A percentile compares a stretch with the other conserved stretches of the same genome.
phyloP scores from a whole-genome alignment of 92 coral and sea anemone species.

The Scolanthus callimorphus region DNA sequence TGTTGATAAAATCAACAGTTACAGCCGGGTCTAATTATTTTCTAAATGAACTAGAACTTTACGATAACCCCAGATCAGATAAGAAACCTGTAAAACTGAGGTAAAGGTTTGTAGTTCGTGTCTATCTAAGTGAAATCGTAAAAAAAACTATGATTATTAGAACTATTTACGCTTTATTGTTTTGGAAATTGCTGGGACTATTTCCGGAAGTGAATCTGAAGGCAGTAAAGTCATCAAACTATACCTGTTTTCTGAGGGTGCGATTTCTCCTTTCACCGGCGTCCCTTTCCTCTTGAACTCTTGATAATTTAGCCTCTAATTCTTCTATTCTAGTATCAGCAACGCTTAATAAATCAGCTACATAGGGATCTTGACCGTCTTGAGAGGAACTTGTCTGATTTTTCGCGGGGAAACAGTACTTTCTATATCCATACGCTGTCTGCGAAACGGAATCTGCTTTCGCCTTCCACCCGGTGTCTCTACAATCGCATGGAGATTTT shows the following conservation, averaged over 20 bases:
- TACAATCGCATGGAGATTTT: constrained; percentile 97
- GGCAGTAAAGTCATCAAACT: too few relatives aligned
- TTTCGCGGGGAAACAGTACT: constrained; percentile 88
- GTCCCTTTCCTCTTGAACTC: constrained; percentile 74
- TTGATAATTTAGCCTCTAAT: constrained; percentile 60
- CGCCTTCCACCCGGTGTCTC: constrained; percentile 98
- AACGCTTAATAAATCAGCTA: constrained; percentile 92
- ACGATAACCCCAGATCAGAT: too few relatives aligned
- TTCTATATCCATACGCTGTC: constrained; percentile 98
- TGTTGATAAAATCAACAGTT: too few relatives aligned
- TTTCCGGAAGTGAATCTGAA: too few relatives aligned
- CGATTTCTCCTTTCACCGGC: constrained; percentile 89
- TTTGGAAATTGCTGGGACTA: too few relatives aligned
- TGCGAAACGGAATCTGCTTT: constrained; percentile 91
- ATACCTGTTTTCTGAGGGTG: constrained; percentile 95
- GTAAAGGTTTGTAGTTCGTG: too few relatives aligned
- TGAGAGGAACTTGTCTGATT: constrained; percentile 39
- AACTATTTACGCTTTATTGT: too few relatives aligned
- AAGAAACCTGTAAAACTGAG: too few relatives aligned
- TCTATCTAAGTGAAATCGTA: too few relatives aligned
- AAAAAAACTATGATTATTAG: too few relatives aligned
- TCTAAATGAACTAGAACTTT: too few relatives aligned
- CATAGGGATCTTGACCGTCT: constrained; percentile 84
- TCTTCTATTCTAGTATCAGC: constrained; percentile 96
- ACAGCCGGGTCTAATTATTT: too few relatives aligned